Evolutionary conservation across 2,888 invertebrate species (phyloP), one percentile per base, ranked within the genome.

Genomic region (Xylophagus ater): DNA sequence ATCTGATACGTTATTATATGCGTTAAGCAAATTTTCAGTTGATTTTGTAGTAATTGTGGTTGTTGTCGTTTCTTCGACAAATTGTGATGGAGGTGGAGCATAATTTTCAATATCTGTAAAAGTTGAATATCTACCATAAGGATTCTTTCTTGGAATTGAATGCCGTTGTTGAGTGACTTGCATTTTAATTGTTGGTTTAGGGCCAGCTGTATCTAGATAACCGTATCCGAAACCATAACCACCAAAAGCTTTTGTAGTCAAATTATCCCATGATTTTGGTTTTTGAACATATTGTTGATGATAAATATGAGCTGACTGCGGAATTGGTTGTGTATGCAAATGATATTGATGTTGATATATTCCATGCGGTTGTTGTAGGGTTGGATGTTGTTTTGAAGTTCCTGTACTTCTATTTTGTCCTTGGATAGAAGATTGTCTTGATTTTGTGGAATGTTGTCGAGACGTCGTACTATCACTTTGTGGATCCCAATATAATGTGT

Each of bases 221-320:
- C 86, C 87, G 53, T 86, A 88, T 2, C 87, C 87, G 52, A 85
- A 87, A 3, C 86, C 85, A 49, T 88, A 87, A 0, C 86, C 87
- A 1, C 86, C 85, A 48, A 84, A 80, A 0, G 82, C 81, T 65
- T 86, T 87, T 2, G 85, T 85, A 0, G 87, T 81, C 38, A 89
- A 66, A 62, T 88, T 88, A 57, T 88, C 88, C 87, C 88, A 88
- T 0, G 87, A 88, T 58, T 88, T 88, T 1, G 88, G 88, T 55
- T 88, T 89, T 1, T 67, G 60, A 29, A 66, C 66, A 49, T 70
- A 72, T 42, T 70, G 69, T 4, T 56, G 50, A 34, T 60, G 62
- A 44, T 59, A 62, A 32, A 62, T 55, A 47, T 62, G 62, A 20
- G 62, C 56, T 9, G 45, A 21, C 50, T 71, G 54, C 56, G 67